A percentile compares a stretch with the other conserved stretches of the same genome.
Evolutionary conservation across 2,113 vertebrate genomes (phyloP).

Genomic region (Petrocephalus microphthalmus): DNA sequence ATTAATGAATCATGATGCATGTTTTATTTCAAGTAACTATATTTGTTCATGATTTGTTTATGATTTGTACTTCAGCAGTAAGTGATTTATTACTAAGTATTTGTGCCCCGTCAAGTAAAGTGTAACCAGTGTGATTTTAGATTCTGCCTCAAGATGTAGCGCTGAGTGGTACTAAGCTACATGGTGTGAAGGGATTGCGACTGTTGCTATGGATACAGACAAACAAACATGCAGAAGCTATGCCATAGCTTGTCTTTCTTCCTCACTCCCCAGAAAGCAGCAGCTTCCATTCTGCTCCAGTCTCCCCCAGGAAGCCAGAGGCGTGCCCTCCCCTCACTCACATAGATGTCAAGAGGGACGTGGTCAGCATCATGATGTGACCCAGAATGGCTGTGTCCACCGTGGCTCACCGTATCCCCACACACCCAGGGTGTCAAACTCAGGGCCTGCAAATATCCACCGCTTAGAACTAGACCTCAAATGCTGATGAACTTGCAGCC

Average conservation of each 20-base stretch:
- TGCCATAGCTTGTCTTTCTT: not conserved
- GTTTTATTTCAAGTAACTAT: not conserved
- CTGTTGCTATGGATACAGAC: not conserved
- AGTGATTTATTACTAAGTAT: not conserved
- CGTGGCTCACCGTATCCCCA: not conserved
- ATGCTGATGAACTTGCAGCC: no score
- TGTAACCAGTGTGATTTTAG: not conserved
- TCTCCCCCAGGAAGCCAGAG: not conserved
- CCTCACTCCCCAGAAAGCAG: not conserved
- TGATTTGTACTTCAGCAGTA: not conserved
- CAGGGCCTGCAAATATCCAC: no score
- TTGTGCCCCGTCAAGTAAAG: not conserved
- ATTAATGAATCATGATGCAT: not conserved
- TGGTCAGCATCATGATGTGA: conserved; percentile 40
- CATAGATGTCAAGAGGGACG: conserved; percentile 30
- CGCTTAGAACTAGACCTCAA: no score
- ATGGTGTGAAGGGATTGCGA: not conserved
- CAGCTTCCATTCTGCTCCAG: not conserved
- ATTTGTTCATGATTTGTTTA: not conserved
- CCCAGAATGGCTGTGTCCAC: not conserved
- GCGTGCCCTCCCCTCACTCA: not conserved
- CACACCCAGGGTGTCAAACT: not conserved
- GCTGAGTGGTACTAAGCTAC: not conserved
- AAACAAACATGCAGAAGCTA: not conserved
- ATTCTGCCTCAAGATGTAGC: not conserved